Conservation (phyloP, 2,797 vertebrate species). For the Cryptoprocta ferox region DNA sequence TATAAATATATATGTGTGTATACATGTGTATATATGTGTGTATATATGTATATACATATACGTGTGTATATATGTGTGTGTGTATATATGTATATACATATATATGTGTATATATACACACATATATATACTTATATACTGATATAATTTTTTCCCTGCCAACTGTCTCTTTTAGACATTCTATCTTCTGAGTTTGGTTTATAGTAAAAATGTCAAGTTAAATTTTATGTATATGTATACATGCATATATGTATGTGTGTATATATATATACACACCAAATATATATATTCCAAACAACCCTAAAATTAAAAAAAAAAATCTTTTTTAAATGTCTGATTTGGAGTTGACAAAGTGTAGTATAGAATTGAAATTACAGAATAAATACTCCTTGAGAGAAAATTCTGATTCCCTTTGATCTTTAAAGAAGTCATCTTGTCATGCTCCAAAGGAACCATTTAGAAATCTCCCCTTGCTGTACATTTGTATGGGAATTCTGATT, state of each 20-base stretch:
- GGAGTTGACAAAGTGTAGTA: neutral
- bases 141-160: neutral
- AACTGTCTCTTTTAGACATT: slow-evolving; percentile 19
- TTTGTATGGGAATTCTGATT: neutral
- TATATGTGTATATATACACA: neutral
- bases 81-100: neutral
- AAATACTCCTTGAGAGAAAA: slow-evolving; percentile 35
- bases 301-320: slow-evolving; percentile 20
- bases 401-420: slow-evolving; percentile 11
- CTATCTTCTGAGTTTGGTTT: neutral
- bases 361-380: neutral
- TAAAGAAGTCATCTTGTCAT: neutral
- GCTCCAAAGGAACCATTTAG: neutral
- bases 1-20: neutral
- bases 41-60: no score
- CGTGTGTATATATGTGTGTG: neutral
- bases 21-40: neutral
- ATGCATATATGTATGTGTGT: no score
- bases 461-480: neutral
- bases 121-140: neutral
- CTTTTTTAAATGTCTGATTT: neutral
- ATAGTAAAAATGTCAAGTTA: neutral
- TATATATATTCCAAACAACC: neutral
- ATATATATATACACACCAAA: neutral
- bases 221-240: neutral